Evolutionary conservation across 2,888 invertebrate genomes (phyloP).

Genomic region (Melanotus villosus): DNA sequence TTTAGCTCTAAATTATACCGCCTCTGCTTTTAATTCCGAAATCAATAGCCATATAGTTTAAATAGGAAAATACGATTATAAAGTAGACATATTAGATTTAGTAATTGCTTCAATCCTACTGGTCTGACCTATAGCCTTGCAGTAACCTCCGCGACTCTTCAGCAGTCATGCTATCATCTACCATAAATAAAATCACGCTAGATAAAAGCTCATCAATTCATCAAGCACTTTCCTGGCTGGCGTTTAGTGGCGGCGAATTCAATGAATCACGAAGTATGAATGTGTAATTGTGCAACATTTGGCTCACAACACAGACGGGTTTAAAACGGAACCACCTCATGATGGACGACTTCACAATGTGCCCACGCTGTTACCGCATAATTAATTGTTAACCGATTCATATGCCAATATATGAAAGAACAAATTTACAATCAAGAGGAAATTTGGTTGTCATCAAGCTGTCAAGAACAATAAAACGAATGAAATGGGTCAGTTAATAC

Average conservation of each 20-base stretch:
- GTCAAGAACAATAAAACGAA: not conserved
- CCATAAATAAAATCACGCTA: slow-evolving; percentile 24
- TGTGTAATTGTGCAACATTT: slow-evolving; percentile 31
- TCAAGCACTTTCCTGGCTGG: slow-evolving; percentile 1
- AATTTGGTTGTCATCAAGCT: not conserved
- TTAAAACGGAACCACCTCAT: slow-evolving; percentile 17
- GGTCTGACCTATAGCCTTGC: slow-evolving; percentile 25
- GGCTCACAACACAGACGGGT: slow-evolving; percentile 6
- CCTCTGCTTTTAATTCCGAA: not conserved
- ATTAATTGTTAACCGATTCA: slow-evolving; percentile 12
- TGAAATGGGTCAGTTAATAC: not conserved
- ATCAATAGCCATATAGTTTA: not conserved
- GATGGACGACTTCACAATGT: slow-evolving; percentile 5
- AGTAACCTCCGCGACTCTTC: slow-evolving; percentile 14
- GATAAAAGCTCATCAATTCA: slow-evolving; percentile 26
- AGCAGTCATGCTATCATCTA: slow-evolving; percentile 8
- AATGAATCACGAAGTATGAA: slow-evolving; percentile 31
- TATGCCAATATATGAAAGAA: not conserved
- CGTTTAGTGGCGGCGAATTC: slow-evolving; percentile 7
- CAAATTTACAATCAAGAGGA: not conserved
- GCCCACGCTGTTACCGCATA: not conserved
- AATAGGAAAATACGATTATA: not conserved
- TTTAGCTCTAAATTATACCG: not conserved
- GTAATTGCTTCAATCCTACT: slow-evolving; percentile 6
- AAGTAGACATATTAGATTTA: slow-evolving; percentile 19